These are phyloP conservation scores for Peromyscus californicus DNA, from an alignment of 2,113 vertebrate species.

Conservation along the genomic window DNA sequence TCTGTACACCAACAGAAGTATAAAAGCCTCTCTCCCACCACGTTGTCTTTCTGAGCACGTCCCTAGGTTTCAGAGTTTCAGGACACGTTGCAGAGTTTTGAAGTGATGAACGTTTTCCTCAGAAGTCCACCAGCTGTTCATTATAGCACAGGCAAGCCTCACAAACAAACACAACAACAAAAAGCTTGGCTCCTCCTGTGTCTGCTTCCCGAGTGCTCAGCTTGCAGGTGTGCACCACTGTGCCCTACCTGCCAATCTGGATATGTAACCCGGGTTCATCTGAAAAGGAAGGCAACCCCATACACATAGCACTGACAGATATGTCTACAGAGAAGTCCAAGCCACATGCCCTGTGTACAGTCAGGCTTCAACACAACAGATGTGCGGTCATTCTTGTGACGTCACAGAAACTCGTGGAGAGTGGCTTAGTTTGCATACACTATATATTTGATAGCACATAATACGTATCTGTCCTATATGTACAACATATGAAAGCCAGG, in stretches of 20 bases:
- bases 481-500: neutral
- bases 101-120: neutral
- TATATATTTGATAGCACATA: neutral
- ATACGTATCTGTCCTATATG: neutral
- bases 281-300: constrained; percentile 28
- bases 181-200: neutral
- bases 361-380: neutral
- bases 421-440: neutral
- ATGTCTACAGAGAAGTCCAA: constrained; percentile 5
- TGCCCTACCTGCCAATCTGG: neutral
- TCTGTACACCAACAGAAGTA: neutral
- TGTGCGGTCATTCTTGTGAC: neutral
- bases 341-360: neutral
- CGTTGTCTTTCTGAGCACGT: neutral
- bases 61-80: neutral
- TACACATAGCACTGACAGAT: neutral
- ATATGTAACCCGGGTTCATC: constrained; percentile 11
- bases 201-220: neutral
- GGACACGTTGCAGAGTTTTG: neutral
- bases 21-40: neutral
- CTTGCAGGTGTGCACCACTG: neutral
- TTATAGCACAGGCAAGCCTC: neutral
- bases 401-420: neutral
- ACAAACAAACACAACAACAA: neutral
- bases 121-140: neutral